These are phyloP conservation scores for Phymastichus coffea DNA, from an alignment of 1,140 invertebrate genomes.

Conservation along the genomic window DNA sequence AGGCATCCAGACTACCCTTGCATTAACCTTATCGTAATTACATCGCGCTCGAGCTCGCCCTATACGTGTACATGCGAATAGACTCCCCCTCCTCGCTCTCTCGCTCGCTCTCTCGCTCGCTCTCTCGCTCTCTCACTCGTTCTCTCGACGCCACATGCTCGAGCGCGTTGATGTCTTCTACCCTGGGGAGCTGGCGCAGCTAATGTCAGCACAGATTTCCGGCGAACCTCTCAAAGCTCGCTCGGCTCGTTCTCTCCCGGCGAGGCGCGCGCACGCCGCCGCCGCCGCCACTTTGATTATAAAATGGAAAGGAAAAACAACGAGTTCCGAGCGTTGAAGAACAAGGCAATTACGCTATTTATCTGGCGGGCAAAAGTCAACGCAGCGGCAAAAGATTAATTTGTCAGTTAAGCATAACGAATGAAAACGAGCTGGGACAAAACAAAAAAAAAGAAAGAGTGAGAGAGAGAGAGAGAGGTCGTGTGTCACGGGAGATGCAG, in stretches of 20 bases:
- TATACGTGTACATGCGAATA: conserved; percentile 6
- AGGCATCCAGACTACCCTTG: conserved; percentile 33
- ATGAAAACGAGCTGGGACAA: not conserved
- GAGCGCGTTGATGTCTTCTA: conserved; percentile 13
- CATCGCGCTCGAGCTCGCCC: conserved; percentile 33
- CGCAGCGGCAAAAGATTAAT: not conserved
- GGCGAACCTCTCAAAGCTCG: not conserved
- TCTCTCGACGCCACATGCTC: conserved; percentile 1
- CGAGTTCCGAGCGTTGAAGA: no score
- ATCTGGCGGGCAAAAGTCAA: no score
- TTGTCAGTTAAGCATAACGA: not conserved
- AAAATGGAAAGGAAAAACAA: no score
- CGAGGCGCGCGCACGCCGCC: no score
- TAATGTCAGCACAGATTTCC: not conserved
- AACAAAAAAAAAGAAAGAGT: not conserved
- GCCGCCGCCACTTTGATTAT: no score
- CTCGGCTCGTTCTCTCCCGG: no score
- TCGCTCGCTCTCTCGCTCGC: no score
- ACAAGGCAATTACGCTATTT: no score
- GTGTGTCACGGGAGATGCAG: no score
- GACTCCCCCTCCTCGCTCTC: conserved; percentile 1
- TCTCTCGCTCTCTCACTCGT: no score
- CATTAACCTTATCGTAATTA: conserved; percentile 49
- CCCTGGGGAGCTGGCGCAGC: not conserved
- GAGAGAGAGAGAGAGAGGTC: not conserved